These are phyloP conservation scores for Sebastiscus albofasciatus DNA, from an alignment of 2,797 vertebrate species.

Conservation along the genomic window DNA sequence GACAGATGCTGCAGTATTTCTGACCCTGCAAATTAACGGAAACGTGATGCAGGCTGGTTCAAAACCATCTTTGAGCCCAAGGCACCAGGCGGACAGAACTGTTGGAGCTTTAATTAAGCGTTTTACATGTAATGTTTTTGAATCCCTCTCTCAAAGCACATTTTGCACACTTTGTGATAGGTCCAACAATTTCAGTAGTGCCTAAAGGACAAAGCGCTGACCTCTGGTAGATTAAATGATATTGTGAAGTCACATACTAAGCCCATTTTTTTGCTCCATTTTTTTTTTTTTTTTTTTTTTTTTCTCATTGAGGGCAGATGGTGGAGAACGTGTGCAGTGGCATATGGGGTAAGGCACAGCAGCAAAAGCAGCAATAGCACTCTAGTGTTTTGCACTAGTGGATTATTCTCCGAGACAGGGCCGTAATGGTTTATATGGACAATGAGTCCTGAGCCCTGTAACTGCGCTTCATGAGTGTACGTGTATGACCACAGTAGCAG, in stretches of 20 bases:
- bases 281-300: slow-evolving; percentile 20
- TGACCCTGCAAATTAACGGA: slow-evolving; percentile 83
- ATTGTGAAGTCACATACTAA: slow-evolving; percentile 69
- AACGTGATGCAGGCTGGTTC: slow-evolving; percentile 60
- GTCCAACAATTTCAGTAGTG: slow-evolving; percentile 33
- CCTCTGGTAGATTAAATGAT: slow-evolving; percentile 66
- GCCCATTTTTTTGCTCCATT: slow-evolving; percentile 53
- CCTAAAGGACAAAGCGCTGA: slow-evolving; percentile 44
- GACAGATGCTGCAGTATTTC: slow-evolving; percentile 81
- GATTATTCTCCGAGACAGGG: slow-evolving; percentile 70
- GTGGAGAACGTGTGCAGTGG: slow-evolving; percentile 63
- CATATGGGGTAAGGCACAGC: slow-evolving; percentile 68
- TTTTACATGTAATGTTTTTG: slow-evolving; percentile 10
- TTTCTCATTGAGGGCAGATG: slow-evolving; percentile 75
- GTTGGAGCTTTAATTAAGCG: neutral
- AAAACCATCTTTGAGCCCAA: slow-evolving; percentile 41
- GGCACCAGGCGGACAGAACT: neutral
- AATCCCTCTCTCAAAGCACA: slow-evolving; percentile 28
- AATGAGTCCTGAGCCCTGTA: slow-evolving; percentile 62
- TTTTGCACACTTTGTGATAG: slow-evolving; percentile 22
- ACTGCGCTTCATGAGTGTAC: slow-evolving; percentile 33
- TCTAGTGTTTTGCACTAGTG: slow-evolving; percentile 68
- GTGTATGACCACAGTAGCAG: slow-evolving; percentile 26
- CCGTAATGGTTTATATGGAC: slow-evolving; percentile 71
- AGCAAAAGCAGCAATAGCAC: slow-evolving; percentile 60